Base-by-base conservation (phyloP, 2,113 vertebrate species). In the Pollimyrus isidori region DNA sequence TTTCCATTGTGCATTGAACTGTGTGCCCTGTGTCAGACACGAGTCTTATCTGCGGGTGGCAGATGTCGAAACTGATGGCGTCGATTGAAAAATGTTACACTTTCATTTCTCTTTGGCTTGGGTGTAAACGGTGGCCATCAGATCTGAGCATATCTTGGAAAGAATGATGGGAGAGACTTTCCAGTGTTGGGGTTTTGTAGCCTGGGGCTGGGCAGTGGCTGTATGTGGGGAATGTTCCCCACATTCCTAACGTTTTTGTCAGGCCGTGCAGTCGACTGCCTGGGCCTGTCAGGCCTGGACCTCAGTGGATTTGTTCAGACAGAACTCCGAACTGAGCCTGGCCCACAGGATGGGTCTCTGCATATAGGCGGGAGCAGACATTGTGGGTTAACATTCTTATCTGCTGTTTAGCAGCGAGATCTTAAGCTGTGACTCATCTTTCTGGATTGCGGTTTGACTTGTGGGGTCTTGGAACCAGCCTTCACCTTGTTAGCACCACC, bases 171-270 rank as follows among this genome's bases (percentile, higher is more conserved):
- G 13, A 35, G 85, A 86, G 26, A 80, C 30, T 80, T n/a, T 30
- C 15, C 49, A 50, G 84, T 3, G 10, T 17, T 21, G 6, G 30
- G n/a, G 17, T 26, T 42, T 26, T 23, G 26, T 85, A 46, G 62
- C 45, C 19, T 17, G 83, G 23, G 84, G 58, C 48, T 17, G 7
- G 26, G n/a, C 58, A 26, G 62, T 56, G 15, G 46, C 42, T 35
- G 35, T 10, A 7, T 76, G 88, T 88, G 92, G 94, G 95, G 95
- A 96, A 96, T 95, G 92, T 93, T 93, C 94, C 95, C 91, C 13
- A 89, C 93, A 96, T 96, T 95, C 95, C 93, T 92, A 88, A 89
- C 94, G 95, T 96, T 95, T 94, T 93, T 93, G 86, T 89, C 93
- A 94, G 95, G 94, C 94, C 94, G 92, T 91, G 88, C 90, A 86